Conservation (phyloP, 2,113 vertebrate genomes). For the Antidorcas marsupialis region DNA sequence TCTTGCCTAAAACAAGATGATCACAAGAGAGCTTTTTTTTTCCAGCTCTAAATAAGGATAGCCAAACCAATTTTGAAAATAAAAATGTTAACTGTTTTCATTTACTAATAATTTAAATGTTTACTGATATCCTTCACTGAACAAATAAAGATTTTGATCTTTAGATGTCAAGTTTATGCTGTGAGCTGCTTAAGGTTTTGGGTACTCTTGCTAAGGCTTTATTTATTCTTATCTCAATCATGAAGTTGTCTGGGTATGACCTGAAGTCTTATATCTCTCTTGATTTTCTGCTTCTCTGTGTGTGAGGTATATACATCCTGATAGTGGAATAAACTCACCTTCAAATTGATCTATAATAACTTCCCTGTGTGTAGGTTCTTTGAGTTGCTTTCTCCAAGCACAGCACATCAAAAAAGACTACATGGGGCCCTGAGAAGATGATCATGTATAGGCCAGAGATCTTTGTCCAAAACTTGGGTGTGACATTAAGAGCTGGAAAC, state of each 20-base stretch:
- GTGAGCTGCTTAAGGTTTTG: not conserved
- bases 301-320: not conserved
- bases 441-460: not conserved
- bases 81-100: not conserved
- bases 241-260: not conserved
- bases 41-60: not conserved
- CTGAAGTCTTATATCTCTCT: not conserved
- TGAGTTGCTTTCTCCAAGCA: not conserved
- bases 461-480: not conserved
- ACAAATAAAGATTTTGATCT: not conserved
- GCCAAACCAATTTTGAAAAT: not conserved
- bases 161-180: not conserved
- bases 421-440: not conserved
- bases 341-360: not conserved
- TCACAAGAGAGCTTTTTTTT: not conserved
- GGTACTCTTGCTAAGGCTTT: not conserved
- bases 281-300: not conserved
- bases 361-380: not conserved
- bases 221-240: not conserved
- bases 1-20: constrained; percentile 19
- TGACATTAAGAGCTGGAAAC: not conserved
- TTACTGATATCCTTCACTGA: not conserved
- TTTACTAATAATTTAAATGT: constrained; percentile 14
- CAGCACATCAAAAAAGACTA: not conserved
- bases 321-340: not conserved